Percentiles rank a stretch among this genome's conserved stretches.
These are phyloP conservation scores for Petromus typicus DNA, from an alignment of 2,113 vertebrate genomes.

Conservation along the genomic window DNA sequence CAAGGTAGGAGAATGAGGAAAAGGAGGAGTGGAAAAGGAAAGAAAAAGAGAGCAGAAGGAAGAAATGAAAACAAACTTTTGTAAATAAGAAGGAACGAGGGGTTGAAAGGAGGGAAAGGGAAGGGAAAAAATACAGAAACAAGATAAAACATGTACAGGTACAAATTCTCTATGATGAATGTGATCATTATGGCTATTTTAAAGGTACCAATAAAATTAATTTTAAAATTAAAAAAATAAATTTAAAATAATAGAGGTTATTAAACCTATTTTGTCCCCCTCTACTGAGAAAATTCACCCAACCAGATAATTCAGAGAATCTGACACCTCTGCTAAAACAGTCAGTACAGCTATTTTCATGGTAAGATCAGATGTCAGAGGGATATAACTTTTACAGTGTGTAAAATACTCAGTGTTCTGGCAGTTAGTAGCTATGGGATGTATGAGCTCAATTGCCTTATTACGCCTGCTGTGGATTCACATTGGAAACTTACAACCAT, in stretches of 20 bases:
- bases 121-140: not conserved
- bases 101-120: not conserved
- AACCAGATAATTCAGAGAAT: not conserved
- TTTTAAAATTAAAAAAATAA: not conserved
- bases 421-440: not conserved
- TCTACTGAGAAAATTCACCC: not conserved
- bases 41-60: not conserved
- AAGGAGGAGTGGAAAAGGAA: not conserved
- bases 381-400: not conserved
- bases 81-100: not conserved
- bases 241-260: not conserved
- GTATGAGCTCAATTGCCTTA: not conserved
- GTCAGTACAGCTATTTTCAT: not conserved
- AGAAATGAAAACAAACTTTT: not conserved
- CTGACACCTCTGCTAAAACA: not conserved
- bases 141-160: not conserved
- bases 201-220: not conserved
- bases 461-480: not conserved
- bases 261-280: not conserved
- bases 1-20: fast-evolving
- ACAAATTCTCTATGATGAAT: not conserved
- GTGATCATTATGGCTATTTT: not conserved
- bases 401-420: not conserved
- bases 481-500: not conserved
- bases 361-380: conserved; percentile 1